phyloP scores from a whole-genome alignment of 2,888 invertebrate species.

The Sinotaia quadrata region DNA sequence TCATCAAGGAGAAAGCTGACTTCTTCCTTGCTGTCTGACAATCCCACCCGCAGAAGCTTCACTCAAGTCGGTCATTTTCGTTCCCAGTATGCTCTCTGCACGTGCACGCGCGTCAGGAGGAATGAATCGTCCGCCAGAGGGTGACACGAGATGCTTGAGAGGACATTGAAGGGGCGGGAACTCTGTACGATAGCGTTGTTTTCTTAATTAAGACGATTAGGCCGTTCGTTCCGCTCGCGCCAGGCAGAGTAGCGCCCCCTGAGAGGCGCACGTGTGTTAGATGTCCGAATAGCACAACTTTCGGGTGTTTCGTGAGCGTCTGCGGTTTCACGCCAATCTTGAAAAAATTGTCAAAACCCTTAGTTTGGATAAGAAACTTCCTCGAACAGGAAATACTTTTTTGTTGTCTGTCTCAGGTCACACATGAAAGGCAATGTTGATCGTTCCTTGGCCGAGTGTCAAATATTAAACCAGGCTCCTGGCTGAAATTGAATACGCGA shows the following conservation, averaged over 20 bases:
- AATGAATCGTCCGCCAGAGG: slow-evolving; percentile 10
- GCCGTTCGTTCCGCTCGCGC: background rate
- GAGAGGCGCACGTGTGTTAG: slow-evolving; percentile 13
- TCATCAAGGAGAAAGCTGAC: background rate
- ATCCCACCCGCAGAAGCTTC: background rate
- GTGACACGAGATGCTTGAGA: slow-evolving; percentile 4
- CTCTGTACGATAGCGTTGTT: slow-evolving; percentile 7
- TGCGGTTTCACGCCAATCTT: background rate
- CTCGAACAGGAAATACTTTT: background rate
- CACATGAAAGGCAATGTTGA: too few species aligned
- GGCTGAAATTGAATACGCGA: too few species aligned
- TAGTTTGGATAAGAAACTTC: background rate
- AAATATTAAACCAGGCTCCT: too few species aligned
- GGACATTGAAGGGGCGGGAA: background rate
- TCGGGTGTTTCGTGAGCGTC: slow-evolving; percentile 5
- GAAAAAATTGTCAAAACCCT: slow-evolving; percentile 6
- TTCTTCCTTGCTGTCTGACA: background rate
- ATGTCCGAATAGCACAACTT: slow-evolving; percentile 12
- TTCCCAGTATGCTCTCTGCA: slow-evolving; percentile 2
- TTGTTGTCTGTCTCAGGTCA: too few species aligned
- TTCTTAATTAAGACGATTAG: slow-evolving; percentile 29
- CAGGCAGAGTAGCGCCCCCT: slow-evolving; percentile 11
- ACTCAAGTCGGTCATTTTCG: background rate
- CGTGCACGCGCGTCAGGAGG: slow-evolving; percentile 19
- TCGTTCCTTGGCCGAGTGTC: too few species aligned